These are phyloP conservation scores for Limnephilus auricula DNA, from an alignment of 2,888 invertebrate genomes.

Conservation along the genomic window DNA sequence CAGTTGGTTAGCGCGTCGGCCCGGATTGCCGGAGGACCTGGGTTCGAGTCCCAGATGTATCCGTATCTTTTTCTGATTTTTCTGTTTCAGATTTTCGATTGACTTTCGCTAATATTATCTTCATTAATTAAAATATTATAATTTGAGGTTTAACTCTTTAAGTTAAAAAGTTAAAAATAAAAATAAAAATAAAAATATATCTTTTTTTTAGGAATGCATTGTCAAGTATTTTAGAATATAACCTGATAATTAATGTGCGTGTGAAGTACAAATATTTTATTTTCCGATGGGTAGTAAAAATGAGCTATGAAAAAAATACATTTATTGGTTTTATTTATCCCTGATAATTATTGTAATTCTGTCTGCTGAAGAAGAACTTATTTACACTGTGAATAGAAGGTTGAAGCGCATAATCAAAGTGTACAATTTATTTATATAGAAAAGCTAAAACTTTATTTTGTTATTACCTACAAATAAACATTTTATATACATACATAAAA, in stretches of 20 bases:
- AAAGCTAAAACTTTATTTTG: neutral
- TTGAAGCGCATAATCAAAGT: too few relatives aligned
- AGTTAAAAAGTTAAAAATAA: too few relatives aligned
- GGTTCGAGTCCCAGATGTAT: too few relatives aligned
- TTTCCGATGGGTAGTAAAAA: neutral
- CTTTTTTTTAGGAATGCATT: neutral
- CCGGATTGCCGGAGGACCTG: too few relatives aligned
- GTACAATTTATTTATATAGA: neutral
- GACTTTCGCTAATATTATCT: too few relatives aligned
- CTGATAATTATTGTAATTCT: too few relatives aligned
- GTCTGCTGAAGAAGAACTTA: neutral
- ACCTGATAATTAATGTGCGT: neutral
- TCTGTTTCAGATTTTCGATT: too few relatives aligned
- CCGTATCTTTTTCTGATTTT: too few relatives aligned
- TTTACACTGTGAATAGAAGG: too few relatives aligned
- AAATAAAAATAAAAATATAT: neutral
- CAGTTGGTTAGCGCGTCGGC: too few relatives aligned
- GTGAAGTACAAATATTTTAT: constrained; percentile 2
- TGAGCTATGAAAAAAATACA: neutral
- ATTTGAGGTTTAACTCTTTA: too few relatives aligned
- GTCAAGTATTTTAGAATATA: neutral
- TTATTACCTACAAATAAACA: neutral
- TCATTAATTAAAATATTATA: too few relatives aligned
- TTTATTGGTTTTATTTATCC: neutral
- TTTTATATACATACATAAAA: neutral